phyloP scores from a whole-genome alignment of 2,797 vertebrate genomes.

The Ibycter americanus region DNA sequence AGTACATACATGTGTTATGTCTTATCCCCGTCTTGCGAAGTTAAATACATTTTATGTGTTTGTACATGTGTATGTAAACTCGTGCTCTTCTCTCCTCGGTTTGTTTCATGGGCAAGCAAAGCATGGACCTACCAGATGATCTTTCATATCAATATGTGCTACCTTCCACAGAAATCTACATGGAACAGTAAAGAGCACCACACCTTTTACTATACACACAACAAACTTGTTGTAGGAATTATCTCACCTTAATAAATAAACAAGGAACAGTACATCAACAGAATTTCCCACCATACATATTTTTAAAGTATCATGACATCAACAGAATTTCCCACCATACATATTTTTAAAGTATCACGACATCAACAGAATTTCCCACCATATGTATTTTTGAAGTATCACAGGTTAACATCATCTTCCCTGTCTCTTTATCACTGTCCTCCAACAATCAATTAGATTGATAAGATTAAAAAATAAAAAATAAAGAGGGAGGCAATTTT shows the following conservation, averaged over 20 bases:
- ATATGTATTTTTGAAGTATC: background rate
- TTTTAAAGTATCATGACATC: background rate
- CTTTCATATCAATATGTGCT: background rate
- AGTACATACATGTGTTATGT: fast-evolving
- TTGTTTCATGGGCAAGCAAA: background rate
- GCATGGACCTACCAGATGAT: background rate
- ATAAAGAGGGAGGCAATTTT: background rate
- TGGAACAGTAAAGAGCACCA: background rate
- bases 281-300: background rate
- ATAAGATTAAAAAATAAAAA: background rate
- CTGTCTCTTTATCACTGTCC: background rate
- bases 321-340: background rate
- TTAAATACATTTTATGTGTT: background rate
- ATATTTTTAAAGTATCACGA: background rate
- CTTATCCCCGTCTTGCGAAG: background rate
- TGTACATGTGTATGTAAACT: background rate
- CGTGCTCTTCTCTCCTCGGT: background rate
- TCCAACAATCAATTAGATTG: background rate
- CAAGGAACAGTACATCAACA: background rate
- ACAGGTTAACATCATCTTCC: background rate
- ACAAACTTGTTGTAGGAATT: background rate
- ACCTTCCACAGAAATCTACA: background rate
- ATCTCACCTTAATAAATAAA: background rate
- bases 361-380: background rate
- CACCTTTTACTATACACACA: background rate